These are phyloP conservation scores for Cyphomyrus discorhynchus DNA, from an alignment of 2,113 vertebrate species.

Conservation along the genomic window DNA sequence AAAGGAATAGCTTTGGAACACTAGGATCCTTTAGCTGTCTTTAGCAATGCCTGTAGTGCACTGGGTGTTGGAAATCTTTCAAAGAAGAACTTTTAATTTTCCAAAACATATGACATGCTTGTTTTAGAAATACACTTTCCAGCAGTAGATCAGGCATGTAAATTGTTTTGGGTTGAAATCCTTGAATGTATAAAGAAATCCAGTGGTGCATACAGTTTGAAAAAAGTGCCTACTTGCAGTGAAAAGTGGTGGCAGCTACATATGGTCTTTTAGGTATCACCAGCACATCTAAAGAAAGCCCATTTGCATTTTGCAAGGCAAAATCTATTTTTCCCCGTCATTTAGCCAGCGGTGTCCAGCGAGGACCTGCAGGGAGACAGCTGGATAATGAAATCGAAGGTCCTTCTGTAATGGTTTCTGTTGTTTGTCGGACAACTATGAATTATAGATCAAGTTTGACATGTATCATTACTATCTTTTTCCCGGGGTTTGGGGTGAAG, in stretches of 20 bases:
- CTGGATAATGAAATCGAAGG: conserved; percentile 42
- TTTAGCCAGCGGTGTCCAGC: conserved; percentile 37
- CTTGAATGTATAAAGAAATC: neutral
- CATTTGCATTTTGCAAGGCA: conserved; percentile 32
- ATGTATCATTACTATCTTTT: conserved; percentile 5
- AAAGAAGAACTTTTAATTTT: neutral
- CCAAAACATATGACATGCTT: neutral
- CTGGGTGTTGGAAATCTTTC: neutral
- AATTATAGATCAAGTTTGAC: conserved; percentile 40
- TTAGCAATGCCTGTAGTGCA: neutral
- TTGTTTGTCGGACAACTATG: conserved; percentile 33
- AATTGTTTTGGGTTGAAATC: neutral
- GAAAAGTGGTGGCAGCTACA: neutral
- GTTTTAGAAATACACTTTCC: neutral
- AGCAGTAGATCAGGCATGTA: neutral
- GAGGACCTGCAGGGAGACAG: conserved; percentile 33
- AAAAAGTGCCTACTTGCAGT: neutral
- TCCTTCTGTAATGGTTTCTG: conserved; percentile 28
- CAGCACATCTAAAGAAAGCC: conserved; percentile 22
- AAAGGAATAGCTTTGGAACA: neutral
- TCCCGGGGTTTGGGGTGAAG: neutral
- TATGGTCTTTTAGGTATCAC: conserved; percentile 30
- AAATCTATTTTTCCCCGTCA: conserved; percentile 38
- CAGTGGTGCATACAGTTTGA: neutral
- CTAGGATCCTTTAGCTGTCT: neutral